These are phyloP conservation scores for Hyaena hyaena DNA, from an alignment of 2,113 vertebrate species.

Conservation along the genomic window DNA sequence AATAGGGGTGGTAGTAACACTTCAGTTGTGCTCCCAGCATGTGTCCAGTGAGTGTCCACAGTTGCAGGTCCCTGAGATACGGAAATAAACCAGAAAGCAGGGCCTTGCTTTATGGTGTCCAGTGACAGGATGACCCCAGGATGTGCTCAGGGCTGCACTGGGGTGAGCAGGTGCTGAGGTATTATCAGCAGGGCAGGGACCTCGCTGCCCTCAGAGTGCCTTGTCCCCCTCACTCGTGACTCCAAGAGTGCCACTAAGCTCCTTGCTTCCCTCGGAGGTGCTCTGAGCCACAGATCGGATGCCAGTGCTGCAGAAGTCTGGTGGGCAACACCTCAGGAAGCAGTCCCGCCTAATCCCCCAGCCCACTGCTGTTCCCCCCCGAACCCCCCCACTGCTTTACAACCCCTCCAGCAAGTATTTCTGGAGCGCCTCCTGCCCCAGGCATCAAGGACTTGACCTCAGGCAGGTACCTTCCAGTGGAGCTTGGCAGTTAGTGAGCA, in stretches of 20 bases:
- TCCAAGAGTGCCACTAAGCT: no score
- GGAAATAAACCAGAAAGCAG: not conserved
- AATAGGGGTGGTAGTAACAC: no score
- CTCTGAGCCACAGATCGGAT: not conserved
- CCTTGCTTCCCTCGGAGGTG: not conserved
- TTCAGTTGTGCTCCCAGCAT: not conserved
- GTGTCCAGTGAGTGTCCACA: not conserved
- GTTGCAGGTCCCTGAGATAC: not conserved
- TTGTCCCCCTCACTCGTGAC: not conserved
- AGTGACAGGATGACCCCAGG: not conserved
- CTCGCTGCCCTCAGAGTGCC: not conserved
- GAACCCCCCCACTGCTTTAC: not conserved
- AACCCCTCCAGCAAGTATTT: not conserved
- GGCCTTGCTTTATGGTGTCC: not conserved
- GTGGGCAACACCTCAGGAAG: not conserved
- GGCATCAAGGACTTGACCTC: not conserved
- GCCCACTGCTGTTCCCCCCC: not conserved
- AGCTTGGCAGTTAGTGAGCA: not conserved
- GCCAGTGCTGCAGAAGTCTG: not conserved
- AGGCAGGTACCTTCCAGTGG: not conserved
- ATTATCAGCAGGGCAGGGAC: not conserved
- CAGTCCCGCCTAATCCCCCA: accelerated
- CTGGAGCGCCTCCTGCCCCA: accelerated
- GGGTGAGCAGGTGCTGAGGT: not conserved
- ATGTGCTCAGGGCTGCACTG: not conserved